These are phyloP conservation scores for Selenia dentaria DNA, from an alignment of 2,888 invertebrate genomes.

Conservation along the genomic window DNA sequence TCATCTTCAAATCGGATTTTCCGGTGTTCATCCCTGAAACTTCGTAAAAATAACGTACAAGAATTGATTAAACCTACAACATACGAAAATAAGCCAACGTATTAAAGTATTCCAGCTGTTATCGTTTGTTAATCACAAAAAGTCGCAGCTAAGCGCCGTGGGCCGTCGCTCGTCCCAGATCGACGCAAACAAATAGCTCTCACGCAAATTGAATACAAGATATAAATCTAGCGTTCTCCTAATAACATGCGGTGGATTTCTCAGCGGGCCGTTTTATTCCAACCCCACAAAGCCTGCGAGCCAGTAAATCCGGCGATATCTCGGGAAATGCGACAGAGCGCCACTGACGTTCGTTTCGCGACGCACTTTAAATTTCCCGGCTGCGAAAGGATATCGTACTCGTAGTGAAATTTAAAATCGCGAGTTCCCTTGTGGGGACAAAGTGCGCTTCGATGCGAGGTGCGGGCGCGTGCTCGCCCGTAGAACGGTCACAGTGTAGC, in stretches of 20 bases:
- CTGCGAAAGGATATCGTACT: constrained; percentile 67
- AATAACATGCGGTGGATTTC: constrained; percentile 78
- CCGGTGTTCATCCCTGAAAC: too few species aligned
- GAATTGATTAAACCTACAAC: too few species aligned
- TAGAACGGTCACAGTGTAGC: background rate
- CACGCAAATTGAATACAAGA: constrained; percentile 79
- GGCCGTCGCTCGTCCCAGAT: constrained; percentile 44
- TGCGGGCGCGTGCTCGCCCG: constrained; percentile 23
- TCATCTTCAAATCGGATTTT: too few species aligned
- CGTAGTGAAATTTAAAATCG: constrained; percentile 70
- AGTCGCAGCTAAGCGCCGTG: constrained; percentile 48
- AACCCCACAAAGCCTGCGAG: constrained; percentile 73
- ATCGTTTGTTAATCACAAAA: constrained; percentile 52
- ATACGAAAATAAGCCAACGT: background rate
- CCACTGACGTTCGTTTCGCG: constrained; percentile 66
- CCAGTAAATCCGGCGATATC: constrained; percentile 80
- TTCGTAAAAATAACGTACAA: too few species aligned
- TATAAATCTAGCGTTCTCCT: constrained; percentile 77
- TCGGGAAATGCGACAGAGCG: constrained; percentile 73
- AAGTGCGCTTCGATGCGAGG: constrained; percentile 43
- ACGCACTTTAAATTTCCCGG: constrained; percentile 75
- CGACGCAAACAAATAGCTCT: constrained; percentile 68
- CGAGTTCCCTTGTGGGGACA: constrained; percentile 56
- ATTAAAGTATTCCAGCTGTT: constrained; percentile 25
- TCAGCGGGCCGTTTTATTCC: constrained; percentile 78